Conservation (phyloP, 2,888 invertebrate genomes). For the Sarcophaga rosellei region DNA sequence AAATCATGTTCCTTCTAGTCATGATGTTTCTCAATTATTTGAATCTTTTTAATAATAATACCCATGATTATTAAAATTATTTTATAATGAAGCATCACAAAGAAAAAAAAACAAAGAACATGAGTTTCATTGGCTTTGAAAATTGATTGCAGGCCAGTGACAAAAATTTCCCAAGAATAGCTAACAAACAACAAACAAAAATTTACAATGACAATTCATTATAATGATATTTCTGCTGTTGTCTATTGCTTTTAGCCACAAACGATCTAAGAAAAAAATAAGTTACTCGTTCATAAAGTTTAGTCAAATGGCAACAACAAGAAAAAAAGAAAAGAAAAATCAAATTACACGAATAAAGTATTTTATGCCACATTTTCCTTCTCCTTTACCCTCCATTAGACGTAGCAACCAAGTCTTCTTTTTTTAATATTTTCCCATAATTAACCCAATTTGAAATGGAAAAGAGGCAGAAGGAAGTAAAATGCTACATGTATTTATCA, state of each 20-base stretch:
- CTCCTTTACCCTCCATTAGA: not conserved
- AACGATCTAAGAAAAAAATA: not conserved
- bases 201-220: constrained; percentile 1
- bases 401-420: not conserved
- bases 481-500: too few species aligned
- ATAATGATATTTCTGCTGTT: not conserved
- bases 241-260: not conserved
- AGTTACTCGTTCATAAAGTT: not conserved
- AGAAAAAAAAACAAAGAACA: not conserved
- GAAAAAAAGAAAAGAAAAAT: not conserved
- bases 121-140: constrained; percentile 6
- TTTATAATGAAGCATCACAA: not conserved
- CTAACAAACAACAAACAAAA: not conserved
- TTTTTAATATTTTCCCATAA: constrained; percentile 34
- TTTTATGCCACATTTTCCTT: constrained; percentile 29
- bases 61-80: not conserved
- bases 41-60: constrained; percentile 4
- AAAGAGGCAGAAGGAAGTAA: not conserved
- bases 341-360: not conserved
- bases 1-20: too few species aligned
- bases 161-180: not conserved
- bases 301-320: constrained; percentile 21
- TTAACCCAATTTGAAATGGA: constrained; percentile 25
- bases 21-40: not conserved
- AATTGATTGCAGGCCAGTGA: not conserved